phyloP scores from a whole-genome alignment of 1,140 invertebrate genomes.

The Drosophila varians region DNA sequence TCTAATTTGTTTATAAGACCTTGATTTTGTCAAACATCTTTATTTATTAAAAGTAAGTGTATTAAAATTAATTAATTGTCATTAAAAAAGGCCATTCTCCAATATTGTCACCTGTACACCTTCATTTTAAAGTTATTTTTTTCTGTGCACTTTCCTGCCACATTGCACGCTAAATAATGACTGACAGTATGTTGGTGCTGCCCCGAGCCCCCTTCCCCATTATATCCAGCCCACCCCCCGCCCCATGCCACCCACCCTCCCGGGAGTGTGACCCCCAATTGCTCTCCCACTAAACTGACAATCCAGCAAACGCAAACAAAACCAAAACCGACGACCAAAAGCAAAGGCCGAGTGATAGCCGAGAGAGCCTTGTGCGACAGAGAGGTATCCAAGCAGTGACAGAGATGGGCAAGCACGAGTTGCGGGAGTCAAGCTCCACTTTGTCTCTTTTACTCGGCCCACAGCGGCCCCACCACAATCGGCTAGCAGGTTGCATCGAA shows the following conservation, averaged over 20 bases:
- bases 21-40: no score
- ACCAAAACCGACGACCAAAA: slow-evolving; percentile 40
- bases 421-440: neutral
- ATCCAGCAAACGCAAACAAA: slow-evolving; percentile 68
- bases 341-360: neutral
- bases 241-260: slow-evolving; percentile 3
- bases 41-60: no score
- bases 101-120: no score
- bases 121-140: slow-evolving; percentile 4
- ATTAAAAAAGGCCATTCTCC: neutral
- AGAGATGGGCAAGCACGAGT: slow-evolving; percentile 19
- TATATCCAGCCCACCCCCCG: slow-evolving; percentile 1
- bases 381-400: slow-evolving; percentile 9
- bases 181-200: slow-evolving; percentile 77
- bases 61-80: no score
- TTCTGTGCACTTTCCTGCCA: slow-evolving; percentile 33
- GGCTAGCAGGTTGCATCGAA: slow-evolving; percentile 73
- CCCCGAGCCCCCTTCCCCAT: neutral
- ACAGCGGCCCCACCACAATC: no score
- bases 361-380: neutral
- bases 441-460: neutral
- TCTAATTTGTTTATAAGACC: no score
- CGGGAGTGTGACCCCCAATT: slow-evolving; percentile 67
- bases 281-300: slow-evolving; percentile 69
- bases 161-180: slow-evolving; percentile 75